Evolutionary conservation across 1,140 invertebrate species (phyloP), one percentile per base, ranked within the genome.

Genomic region (Papilio xuthus): DNA sequence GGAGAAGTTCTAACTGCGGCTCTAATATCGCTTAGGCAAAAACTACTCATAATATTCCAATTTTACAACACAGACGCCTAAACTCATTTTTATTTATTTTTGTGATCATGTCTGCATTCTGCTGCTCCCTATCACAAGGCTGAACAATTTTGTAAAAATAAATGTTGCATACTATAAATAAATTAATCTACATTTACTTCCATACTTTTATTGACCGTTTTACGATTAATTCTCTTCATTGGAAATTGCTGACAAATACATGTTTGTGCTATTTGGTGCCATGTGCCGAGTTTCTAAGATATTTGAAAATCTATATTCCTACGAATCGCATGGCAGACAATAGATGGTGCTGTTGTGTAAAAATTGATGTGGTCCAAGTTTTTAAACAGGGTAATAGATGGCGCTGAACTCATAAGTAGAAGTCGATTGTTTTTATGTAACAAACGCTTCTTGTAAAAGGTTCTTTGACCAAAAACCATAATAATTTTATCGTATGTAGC

Each of bases 1-100:
- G 94, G 98, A 99, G 94, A 99, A 99, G 94, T 98, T 97, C 93
- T 99, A 97, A 94, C 77, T 80, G 47, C 26, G 60, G 60, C 26
- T 67, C 60, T 67, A 32, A 67, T 81, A 84, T 76, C 78, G 79
- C 82, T 84, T 87, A 88, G 89, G 86, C 86, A 83, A 86, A n/a
- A 83, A 81, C 26, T 89, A 89, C 85, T 91, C 82, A 84, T 84
- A 83, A 85, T 89, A 88, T 88, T 90, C 86, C 87, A 89, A 84
- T 83, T 82, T 79, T 76, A 76, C 74, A 76, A 84, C 79, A 74
- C 81, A 82, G 86, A 78, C 84, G 88, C 87, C 89, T 89, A 88
- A 85, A 81, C 80, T 73, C 85, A 88, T 92, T 91, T 92, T 90
- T 89, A 91, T 92, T 93, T 92, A 92, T 93, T 92, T 92, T 90